Base-by-base conservation (phyloP, 2,888 invertebrate species). In the Stegana nigrithorax region DNA sequence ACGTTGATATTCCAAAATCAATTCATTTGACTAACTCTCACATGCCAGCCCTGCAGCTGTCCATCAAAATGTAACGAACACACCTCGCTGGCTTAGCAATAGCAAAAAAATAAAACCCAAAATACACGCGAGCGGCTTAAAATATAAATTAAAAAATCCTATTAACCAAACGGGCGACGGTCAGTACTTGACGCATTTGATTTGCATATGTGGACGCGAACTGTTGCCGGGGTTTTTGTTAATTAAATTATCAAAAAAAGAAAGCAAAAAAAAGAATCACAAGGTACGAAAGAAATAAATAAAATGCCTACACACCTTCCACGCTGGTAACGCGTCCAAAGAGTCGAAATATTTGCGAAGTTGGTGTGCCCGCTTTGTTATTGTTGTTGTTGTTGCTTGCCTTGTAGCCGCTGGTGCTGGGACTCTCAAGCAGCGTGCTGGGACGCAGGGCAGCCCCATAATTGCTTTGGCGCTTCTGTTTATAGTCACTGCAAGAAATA, bases 251-350 rank as follows among this genome's bases (percentile, higher is more conserved):
- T 7, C 5, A 32, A 32, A 32, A 42, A 42, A 42, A 17, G 14
- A 0, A 17, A 17, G 7, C 14, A 2, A 42, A 19, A 19, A 45
- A 45, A 45, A 17, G 21, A 19, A 45, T 10, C 5, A 19, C 14
- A 45, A 19, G 8, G 23, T 23, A 19, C n/a, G n/a, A n/a, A 32
- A 32, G 32, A 8, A 32, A 12, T 32, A 2, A 32, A 32, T 12
- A 32, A 8, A 42, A 42, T 14, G 17, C n/a, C 19, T 14, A 66
- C 73, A 70, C 66, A 71, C 78, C 75, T 74, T 81, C 79, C n/a
- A 82, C 60, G 59, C 78, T 69, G 14, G 73, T 70, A 27, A n/a
- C n/a, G n/a, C 73, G 76, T n/a, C 82, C 82, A 67, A 82, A 80
- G 65, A 82, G 73, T 65, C 82, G 81, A 64, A 73, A 76, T 63